Base-by-base conservation (phyloP, 2,797 vertebrate genomes). In the Phylloscopus collybita region DNA sequence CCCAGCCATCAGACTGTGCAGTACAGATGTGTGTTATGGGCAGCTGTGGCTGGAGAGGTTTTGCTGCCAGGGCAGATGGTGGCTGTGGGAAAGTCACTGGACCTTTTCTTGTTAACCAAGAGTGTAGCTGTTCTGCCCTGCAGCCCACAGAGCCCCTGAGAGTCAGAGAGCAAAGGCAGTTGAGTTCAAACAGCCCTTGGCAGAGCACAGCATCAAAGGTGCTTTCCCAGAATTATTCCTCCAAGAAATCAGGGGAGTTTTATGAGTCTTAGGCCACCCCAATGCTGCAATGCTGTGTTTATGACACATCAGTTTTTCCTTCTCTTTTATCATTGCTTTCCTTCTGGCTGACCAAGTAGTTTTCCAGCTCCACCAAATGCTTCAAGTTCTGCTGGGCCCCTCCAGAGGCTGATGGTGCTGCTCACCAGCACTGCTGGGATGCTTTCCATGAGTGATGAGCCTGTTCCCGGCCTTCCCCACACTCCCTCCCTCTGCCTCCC, bases 361-460 rank as follows among this genome's bases (percentile, higher is more conserved):
- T 87, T 75, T 65, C 49, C 64, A 49, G 21, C 49, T 53, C 22
- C 23, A 10, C 15, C 5, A 7, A 60, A 16, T 5, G 18, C 72
- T 91, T 86, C 51, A 2, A 81, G 84, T 91, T 90, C 80, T 70
- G 80, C 53, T 92, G 53, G 71, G 67, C 65, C 51, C 40, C 51
- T 84, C 51, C 90, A 19, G 20, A 19, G 67, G 50, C 85, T 75
- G 71, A 34, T 5, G 4, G 25, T 59, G 50, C 84, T 92, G 64
- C 80, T 91, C 75, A 60, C 45, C 60, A 47, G 51, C 74, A 3
- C 51, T 38, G 51, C 84, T 49, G 86, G 88, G 95, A 74, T 74
- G 76, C 53, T 88, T 70, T 25, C 69, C 3, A 9, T 92, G 94
- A 95, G 16, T 59, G 75, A 85, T 94, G 75, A 94, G 47, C 72